Conservation (phyloP, 2,113 vertebrate genomes). For the Erythrocercus mccallii region DNA sequence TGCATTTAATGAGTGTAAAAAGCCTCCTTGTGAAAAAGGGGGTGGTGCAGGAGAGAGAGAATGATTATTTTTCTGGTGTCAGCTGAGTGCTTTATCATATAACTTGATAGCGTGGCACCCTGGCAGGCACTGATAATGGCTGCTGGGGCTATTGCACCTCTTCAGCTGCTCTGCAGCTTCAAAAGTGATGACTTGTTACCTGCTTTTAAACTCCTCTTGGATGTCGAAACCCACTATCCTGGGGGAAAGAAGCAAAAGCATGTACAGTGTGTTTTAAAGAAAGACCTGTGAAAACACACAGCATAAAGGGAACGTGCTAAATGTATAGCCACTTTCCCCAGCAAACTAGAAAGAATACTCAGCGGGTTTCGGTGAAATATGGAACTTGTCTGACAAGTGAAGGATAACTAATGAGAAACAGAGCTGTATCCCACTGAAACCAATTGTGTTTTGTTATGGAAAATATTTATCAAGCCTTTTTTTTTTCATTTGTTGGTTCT, state of each 20-base stretch:
- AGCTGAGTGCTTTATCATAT: slow-evolving; percentile 77
- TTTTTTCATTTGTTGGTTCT: slow-evolving; percentile 57
- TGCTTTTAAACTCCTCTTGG: slow-evolving; percentile 68
- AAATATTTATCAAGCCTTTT: slow-evolving; percentile 70
- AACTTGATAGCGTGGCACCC: slow-evolving; percentile 62
- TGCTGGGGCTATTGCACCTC: slow-evolving; percentile 60
- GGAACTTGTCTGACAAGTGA: slow-evolving; percentile 67
- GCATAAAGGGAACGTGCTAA: slow-evolving; percentile 55
- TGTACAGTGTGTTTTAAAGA: slow-evolving; percentile 61
- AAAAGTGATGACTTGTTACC: slow-evolving; percentile 59
- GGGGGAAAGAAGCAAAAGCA: slow-evolving; percentile 46
- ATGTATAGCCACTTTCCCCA: slow-evolving; percentile 48
- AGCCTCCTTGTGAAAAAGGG: slow-evolving; percentile 76
- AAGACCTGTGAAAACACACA: slow-evolving; percentile 57
- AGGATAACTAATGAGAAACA: slow-evolving; percentile 71
- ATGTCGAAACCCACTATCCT: slow-evolving; percentile 60
- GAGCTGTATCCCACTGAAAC: slow-evolving; percentile 67
- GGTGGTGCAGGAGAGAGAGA: slow-evolving; percentile 58
- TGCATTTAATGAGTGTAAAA: slow-evolving; percentile 90
- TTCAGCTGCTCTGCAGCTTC: slow-evolving; percentile 51
- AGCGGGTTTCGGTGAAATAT: slow-evolving; percentile 50
- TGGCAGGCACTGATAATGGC: slow-evolving; percentile 72
- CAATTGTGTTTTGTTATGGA: slow-evolving; percentile 73
- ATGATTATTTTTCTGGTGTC: slow-evolving; percentile 71
- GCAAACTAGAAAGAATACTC: slow-evolving; percentile 58